A percentile compares a stretch with the other conserved stretches of the same genome.
These are phyloP conservation scores for Eubasilissa splendida DNA, from an alignment of 2,888 invertebrate genomes.

Conservation along the genomic window DNA sequence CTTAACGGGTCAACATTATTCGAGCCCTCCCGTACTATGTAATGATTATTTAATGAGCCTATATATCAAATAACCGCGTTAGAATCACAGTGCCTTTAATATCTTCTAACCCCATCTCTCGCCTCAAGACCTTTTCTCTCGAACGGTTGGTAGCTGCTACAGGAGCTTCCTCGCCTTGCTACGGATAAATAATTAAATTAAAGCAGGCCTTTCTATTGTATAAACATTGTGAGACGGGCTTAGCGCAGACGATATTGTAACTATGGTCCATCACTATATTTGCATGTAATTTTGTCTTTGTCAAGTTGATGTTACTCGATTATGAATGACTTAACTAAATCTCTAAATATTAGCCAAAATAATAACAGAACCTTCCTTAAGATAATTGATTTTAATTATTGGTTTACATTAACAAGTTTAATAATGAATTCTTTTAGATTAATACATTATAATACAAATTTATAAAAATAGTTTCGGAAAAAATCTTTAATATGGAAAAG, in stretches of 20 bases:
- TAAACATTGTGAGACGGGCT: constrained; percentile 31
- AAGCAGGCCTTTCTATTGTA: constrained; percentile 50
- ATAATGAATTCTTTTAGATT: too few relatives aligned
- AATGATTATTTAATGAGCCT: constrained; percentile 16
- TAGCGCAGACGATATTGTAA: neutral
- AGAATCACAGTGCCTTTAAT: constrained; percentile 22
- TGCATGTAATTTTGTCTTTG: constrained; percentile 14
- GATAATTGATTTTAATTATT: too few relatives aligned
- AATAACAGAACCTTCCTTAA: neutral
- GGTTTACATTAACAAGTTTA: too few relatives aligned
- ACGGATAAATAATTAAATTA: constrained; percentile 53
- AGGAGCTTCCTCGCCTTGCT: constrained; percentile 35
- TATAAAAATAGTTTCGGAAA: too few relatives aligned
- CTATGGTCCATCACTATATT: constrained; percentile 4
- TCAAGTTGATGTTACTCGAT: neutral
- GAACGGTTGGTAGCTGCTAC: neutral
- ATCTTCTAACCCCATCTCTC: constrained; percentile 18
- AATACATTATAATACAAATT: too few relatives aligned
- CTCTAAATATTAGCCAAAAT: constrained; percentile 3
- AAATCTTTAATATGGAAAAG: too few relatives aligned
- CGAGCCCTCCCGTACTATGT: neutral
- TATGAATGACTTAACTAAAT: neutral
- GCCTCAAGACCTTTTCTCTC: constrained; percentile 1
- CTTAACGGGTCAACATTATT: constrained; percentile 9
- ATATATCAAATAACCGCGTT: constrained; percentile 25